Evolutionary conservation across 2,113 vertebrate genomes (phyloP), one percentile per base, ranked within the genome.

Genomic region (Diglossa brunneiventris): DNA sequence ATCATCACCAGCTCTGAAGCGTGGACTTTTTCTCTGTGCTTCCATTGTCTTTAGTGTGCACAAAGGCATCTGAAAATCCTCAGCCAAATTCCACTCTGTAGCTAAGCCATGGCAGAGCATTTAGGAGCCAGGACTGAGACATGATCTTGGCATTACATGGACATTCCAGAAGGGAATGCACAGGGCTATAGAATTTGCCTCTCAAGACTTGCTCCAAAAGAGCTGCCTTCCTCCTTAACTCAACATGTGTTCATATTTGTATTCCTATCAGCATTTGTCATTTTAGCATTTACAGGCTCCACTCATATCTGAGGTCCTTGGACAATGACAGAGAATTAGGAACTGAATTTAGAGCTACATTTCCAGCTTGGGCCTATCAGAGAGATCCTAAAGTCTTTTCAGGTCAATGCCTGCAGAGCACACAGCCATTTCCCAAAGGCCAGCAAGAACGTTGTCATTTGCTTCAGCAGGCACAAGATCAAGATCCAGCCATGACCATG

Each of bases 91-190:
- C 11, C 26, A 20, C 39, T 56, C 35, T 10, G 14, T 18, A 67
- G 19, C 58, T 47, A 75, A 79, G 27, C 23, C 31, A 7, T 2
- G 4, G 47, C 27, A 67, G 42, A 92, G 8, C 21, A 39, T 33
- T 81, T 67, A 39, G 13, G 11, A 91, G 46, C 28, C 14, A 83
- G 47, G 76, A 68, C 15, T 13, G 1, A 23, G 49, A 44, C 15
- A 35, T 0, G 0, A 68, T 79, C 22, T 52, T 10, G 0, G 58
- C n/a, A 58, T 76, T 35, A 33, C 1, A 11, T 21, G 19, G 37
- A 27, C 33, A 56, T 69, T 77, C 24, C 83, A 89, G 76, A 74
- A 73, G 15, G 12, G 19, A 80, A 83, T n/a, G 28, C 21, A 44
- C 10, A 42, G 5, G 33, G 33, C 10, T 59, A 42, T 35, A 67